Evolutionary conservation across 1,140 invertebrate genomes (phyloP).

Genomic region (Drosophila obscura): DNA sequence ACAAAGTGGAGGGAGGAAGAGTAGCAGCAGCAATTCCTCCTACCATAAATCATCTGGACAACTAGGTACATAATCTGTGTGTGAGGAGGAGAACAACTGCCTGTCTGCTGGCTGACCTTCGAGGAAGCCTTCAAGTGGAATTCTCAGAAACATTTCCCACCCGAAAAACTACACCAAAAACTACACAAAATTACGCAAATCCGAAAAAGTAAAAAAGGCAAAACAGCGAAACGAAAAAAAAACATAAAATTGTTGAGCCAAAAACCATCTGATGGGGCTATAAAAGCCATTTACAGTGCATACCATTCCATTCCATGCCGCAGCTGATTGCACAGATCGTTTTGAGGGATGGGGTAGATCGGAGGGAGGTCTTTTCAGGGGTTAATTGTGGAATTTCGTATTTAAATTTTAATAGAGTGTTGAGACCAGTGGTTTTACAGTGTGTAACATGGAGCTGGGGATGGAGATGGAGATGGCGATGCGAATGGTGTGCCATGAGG

Average conservation of each 20-base stretch:
- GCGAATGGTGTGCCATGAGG: neutral
- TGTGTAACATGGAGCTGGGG: constrained; percentile 7
- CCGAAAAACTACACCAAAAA: constrained; percentile 16
- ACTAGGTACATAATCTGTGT: constrained; percentile 31
- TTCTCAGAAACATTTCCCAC: constrained; percentile 22
- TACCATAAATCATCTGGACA: constrained; percentile 55
- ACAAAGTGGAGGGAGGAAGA: constrained; percentile 3
- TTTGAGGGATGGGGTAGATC: neutral
- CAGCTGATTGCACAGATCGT: constrained; percentile 12
- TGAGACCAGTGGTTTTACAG: constrained; percentile 20
- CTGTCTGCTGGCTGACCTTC: constrained; percentile 42
- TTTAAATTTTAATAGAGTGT: constrained; percentile 44
- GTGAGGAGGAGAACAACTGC: constrained; percentile 17
- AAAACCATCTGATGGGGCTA: constrained; percentile 36
- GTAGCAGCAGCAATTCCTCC: neutral
- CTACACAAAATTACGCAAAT: constrained; percentile 53
- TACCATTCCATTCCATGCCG: neutral
- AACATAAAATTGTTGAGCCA: constrained; percentile 27
- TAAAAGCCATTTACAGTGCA: constrained; percentile 25
- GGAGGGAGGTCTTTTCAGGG: constrained; percentile 23
- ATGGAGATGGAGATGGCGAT: neutral
- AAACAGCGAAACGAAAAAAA: neutral
- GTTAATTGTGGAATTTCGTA: constrained; percentile 55
- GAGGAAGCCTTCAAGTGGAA: constrained; percentile 28
- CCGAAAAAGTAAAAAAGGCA: constrained; percentile 23